Evolutionary conservation across 1,140 invertebrate genomes (phyloP).

Genomic region (Aphidius gifuensis): DNA sequence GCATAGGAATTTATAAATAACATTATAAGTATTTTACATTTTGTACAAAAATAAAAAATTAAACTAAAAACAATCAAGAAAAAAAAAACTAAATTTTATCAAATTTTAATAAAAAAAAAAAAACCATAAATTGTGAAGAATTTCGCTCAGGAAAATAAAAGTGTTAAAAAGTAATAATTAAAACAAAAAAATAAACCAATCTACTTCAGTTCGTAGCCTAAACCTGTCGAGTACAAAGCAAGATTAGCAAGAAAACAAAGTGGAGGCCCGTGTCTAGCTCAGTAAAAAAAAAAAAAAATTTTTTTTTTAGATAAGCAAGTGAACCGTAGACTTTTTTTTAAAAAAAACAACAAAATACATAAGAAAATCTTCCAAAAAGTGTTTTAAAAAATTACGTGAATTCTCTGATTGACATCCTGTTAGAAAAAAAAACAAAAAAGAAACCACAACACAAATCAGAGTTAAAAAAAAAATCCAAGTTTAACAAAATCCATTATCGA

Average conservation of each 20-base stretch:
- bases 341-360: slow-evolving; percentile 2
- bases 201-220: slow-evolving; percentile 56
- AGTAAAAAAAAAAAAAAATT: slow-evolving; percentile 8
- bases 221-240: slow-evolving; percentile 55
- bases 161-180: slow-evolving; percentile 17
- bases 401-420: too few species aligned
- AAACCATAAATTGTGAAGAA: slow-evolving; percentile 9
- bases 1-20: slow-evolving; percentile 27
- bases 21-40: slow-evolving; percentile 28
- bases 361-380: not conserved
- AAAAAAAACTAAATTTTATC: slow-evolving; percentile 20
- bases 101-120: slow-evolving; percentile 21
- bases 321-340: not conserved
- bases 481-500: not conserved
- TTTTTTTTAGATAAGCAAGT: not conserved
- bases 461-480: slow-evolving; percentile 1
- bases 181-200: slow-evolving; percentile 41
- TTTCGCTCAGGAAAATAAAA: slow-evolving; percentile 19
- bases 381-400: too few species aligned
- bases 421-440: too few species aligned
- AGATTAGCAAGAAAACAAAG: slow-evolving; percentile 14
- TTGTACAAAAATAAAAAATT: slow-evolving; percentile 19
- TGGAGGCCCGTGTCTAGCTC: slow-evolving; percentile 21
- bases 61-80: slow-evolving; percentile 15
- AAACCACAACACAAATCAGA: too few species aligned